phyloP scores from a whole-genome alignment of 2,113 vertebrate species.

The Sinocyclocheilus grahami region DNA sequence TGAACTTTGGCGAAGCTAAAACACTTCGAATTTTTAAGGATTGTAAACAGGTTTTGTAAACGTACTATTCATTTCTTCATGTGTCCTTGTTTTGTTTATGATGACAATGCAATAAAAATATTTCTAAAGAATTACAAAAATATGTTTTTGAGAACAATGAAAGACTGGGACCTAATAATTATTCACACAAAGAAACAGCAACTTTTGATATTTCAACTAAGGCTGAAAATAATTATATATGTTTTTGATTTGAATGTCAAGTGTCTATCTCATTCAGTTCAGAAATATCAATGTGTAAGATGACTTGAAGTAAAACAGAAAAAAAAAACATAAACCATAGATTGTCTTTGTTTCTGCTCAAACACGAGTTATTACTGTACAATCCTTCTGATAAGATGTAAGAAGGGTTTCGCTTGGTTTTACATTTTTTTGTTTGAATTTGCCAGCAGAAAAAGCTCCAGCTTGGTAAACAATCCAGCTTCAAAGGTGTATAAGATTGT shows the following conservation, averaged over 20 bases:
- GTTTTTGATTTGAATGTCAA: neutral
- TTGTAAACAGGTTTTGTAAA: neutral
- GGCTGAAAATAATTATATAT: neutral
- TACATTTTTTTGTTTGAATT: neutral
- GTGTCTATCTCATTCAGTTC: neutral
- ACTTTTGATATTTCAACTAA: neutral
- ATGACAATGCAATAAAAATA: neutral
- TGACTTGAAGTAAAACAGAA: neutral
- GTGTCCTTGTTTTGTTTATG: neutral
- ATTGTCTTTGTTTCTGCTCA: constrained; percentile 77
- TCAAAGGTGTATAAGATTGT: constrained; percentile 33
- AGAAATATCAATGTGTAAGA: neutral
- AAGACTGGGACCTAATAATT: too few species aligned
- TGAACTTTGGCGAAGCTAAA: neutral
- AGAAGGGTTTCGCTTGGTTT: constrained; percentile 70
- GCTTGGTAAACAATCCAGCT: constrained; percentile 30
- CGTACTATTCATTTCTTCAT: neutral
- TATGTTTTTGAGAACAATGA: too few species aligned
- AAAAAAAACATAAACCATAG: constrained; percentile 61
- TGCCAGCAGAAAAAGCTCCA: neutral
- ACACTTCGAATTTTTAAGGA: neutral
- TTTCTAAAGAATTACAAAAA: neutral
- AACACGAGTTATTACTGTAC: constrained; percentile 80
- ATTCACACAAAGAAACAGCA: neutral
- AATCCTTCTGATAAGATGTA: constrained; percentile 75